These are phyloP conservation scores for Columba guinea DNA, from an alignment of 2,797 vertebrate species.

Conservation along the genomic window DNA sequence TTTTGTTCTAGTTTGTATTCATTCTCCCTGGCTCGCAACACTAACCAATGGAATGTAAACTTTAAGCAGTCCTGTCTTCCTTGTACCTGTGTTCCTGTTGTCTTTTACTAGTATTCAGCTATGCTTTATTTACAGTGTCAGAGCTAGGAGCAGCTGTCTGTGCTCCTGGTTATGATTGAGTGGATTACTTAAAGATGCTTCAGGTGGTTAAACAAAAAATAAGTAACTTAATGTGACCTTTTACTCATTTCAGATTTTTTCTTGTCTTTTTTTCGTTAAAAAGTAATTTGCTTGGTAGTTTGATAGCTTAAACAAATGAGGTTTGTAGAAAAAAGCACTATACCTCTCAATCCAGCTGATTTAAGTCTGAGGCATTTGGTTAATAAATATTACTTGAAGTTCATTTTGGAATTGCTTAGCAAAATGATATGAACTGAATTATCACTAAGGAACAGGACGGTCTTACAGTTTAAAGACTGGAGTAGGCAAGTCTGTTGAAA, in stretches of 20 bases:
- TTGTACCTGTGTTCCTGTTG: not conserved
- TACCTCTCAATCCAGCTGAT: not conserved
- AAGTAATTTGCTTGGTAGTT: not conserved
- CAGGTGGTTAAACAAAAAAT: not conserved
- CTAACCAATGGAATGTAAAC: conserved; percentile 7
- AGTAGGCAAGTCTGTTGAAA: not conserved
- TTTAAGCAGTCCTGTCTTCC: not conserved
- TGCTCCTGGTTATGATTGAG: not conserved
- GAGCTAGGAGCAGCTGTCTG: not conserved
- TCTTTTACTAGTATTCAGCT: not conserved
- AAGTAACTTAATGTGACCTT: not conserved
- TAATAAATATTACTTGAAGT: not conserved
- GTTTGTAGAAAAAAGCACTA: not conserved
- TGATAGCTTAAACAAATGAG: not conserved
- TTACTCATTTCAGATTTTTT: not conserved
- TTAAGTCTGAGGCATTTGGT: not conserved
- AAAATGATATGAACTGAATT: not conserved
- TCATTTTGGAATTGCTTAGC: not conserved
- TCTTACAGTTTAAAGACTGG: not conserved
- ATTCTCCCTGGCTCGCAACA: not conserved
- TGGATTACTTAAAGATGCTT: not conserved
- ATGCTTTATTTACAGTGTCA: not conserved
- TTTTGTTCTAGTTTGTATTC: not conserved
- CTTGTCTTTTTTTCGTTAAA: not conserved
- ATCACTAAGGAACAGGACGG: not conserved